Evolutionary conservation across 2,888 invertebrate species (phyloP), one percentile per base, ranked within the genome.

Genomic region (Eupeodes luniger): DNA sequence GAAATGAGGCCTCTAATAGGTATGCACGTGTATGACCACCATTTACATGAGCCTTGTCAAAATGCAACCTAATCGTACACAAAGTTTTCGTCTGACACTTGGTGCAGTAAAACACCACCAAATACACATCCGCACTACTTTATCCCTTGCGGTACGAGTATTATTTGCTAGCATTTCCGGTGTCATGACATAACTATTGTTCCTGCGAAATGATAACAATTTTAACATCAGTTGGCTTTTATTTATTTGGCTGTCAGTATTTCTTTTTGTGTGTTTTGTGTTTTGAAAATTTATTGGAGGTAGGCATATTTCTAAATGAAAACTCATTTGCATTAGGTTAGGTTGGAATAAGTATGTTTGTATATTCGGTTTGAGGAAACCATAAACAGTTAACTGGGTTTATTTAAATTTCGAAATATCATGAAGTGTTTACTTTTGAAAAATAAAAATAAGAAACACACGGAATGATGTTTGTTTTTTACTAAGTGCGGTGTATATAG

Each of bases 181-280:
- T 83, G 64, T 53, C 70, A 11, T 72, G 82, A 82, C 79, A 86
- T 57, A 49, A 55, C 69, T 75, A 86, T 83, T 83, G 75, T 76
- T 79, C 47, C 47, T 67, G 59, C n/a, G 72, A 55, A 59, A 47
- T 76, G 86, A 86, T 86, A 86, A 86, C 79, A 86, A 53, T 82
- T 86, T 82, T 82, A 82, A 82, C 79, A 82, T 27, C 47, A 47
- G 76, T 83, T 80, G 87, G 87, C 75, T 66, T 76, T 83, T 87
- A 80, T 83, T 87, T 83, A 83, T 87, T 61, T 80, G 76, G 40
- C 66, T 72, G 79, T 49, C 72, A 34, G 34, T 10, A 44, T 55
- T 57, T 27, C 55, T 64, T 61, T 57, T 34, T 12, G 0, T 19
- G 19, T 19, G 19, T 19, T 78, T 75, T 19, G 49, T 79, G 9